A percentile compares a stretch with the other conserved stretches of the same genome.
phyloP scores from a whole-genome alignment of 2,888 invertebrate species.

The Phengaris alcon region DNA sequence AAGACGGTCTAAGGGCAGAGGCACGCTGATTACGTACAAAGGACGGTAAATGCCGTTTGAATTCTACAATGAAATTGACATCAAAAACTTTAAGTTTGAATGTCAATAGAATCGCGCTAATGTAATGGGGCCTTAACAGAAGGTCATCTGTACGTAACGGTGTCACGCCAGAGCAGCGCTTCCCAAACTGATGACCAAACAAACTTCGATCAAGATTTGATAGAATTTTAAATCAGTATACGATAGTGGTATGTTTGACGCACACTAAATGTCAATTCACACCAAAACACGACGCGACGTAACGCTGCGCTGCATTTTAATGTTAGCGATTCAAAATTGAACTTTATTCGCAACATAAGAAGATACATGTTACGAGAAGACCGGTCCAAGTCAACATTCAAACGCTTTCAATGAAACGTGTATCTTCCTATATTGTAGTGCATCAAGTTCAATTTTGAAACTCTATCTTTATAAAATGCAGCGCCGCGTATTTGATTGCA shows the following conservation, averaged over 20 bases:
- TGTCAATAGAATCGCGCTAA: conserved; percentile 14
- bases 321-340: too few species aligned
- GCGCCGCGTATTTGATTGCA: too few species aligned
- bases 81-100: conserved; percentile 12
- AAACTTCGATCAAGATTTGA: background rate
- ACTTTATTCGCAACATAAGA: too few species aligned
- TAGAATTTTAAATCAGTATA: background rate
- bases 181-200: background rate
- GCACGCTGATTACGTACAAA: background rate
- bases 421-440: too few species aligned
- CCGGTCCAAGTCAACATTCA: too few species aligned
- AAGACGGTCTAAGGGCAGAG: background rate
- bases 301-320: too few species aligned
- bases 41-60: background rate
- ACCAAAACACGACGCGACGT: too few species aligned
- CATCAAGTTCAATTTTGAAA: too few species aligned
- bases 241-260: background rate
- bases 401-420: too few species aligned
- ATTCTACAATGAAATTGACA: conserved; percentile 5
- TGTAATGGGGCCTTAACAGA: conserved; percentile 15
- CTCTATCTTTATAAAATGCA: too few species aligned
- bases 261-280: too few species aligned
- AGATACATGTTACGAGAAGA: too few species aligned
- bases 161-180: background rate
- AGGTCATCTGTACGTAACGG: conserved; percentile 27